Conservation (phyloP, 2,888 invertebrate species). For the Heteromurus nitidus region DNA sequence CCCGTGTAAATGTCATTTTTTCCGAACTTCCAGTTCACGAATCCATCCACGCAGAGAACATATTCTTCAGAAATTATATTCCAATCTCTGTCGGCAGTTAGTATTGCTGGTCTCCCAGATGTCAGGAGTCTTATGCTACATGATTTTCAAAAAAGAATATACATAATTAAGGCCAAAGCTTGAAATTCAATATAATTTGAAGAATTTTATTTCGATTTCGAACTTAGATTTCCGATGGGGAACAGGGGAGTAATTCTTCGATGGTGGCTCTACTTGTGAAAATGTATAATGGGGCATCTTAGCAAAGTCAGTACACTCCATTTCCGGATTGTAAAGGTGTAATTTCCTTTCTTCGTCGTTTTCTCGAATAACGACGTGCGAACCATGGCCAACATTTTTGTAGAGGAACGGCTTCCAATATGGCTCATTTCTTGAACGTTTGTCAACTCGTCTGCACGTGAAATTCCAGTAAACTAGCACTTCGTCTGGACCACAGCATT, state of each 20-base stretch:
- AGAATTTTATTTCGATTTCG: background rate
- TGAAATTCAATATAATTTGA: background rate
- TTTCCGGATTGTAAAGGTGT: background rate
- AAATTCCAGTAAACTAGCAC: constrained; percentile 2
- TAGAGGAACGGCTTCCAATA: background rate
- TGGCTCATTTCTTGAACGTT: background rate
- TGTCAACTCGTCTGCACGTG: background rate
- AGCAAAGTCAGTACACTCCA: background rate
- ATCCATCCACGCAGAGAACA: background rate
- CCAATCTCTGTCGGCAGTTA: background rate
- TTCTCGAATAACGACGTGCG: no score
- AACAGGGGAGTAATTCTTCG: background rate
- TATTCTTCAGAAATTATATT: background rate
- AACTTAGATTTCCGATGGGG: background rate
- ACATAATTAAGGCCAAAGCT: background rate
- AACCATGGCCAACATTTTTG: background rate
- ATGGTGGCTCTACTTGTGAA: background rate
- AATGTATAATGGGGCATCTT: constrained; percentile 1
- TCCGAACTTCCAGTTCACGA: background rate
- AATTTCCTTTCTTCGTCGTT: background rate
- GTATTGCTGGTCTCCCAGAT: background rate
- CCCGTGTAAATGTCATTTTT: background rate
- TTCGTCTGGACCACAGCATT: background rate
- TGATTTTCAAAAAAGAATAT: background rate
- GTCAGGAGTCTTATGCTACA: background rate